Conservation (phyloP, 2,888 invertebrate genomes). For the Gastrophysa polygoni region DNA sequence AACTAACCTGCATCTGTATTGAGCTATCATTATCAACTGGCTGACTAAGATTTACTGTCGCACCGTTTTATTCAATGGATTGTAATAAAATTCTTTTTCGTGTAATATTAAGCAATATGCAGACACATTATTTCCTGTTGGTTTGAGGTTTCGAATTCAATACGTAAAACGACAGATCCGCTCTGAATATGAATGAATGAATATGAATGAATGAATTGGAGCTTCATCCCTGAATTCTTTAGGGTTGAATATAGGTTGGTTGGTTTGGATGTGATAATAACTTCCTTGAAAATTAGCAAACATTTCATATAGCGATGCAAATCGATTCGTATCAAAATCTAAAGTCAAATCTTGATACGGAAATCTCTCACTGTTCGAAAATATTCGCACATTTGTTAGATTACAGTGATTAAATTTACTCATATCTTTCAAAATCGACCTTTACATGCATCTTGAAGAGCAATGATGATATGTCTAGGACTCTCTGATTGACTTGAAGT, state of each 20-base stretch:
- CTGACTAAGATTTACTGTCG: too few species aligned
- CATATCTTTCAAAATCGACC: background rate
- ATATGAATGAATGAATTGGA: too few species aligned
- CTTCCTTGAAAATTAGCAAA: background rate
- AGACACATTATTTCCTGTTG: too few species aligned
- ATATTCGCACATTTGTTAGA: background rate
- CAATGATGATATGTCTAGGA: slow-evolving; percentile 19
- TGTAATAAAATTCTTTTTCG: too few species aligned
- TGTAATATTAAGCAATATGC: too few species aligned
- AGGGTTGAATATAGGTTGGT: too few species aligned
- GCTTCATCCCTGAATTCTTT: too few species aligned
- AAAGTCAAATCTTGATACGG: background rate
- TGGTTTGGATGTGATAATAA: background rate
- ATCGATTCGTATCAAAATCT: background rate
- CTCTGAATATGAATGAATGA: too few species aligned
- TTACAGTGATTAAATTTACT: background rate
- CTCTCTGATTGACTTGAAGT: slow-evolving; percentile 21
- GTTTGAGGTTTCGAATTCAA: too few species aligned
- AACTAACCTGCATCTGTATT: slow-evolving; percentile 1
- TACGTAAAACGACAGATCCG: too few species aligned
- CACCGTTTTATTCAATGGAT: too few species aligned
- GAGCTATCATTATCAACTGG: too few species aligned
- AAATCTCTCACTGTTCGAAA: background rate
- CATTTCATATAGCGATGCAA: background rate
- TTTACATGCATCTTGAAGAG: slow-evolving; percentile 11